A percentile compares a stretch with the other conserved stretches of the same genome.
phyloP scores from a whole-genome alignment of 2,113 vertebrate species.

The Zapus hudsonius region DNA sequence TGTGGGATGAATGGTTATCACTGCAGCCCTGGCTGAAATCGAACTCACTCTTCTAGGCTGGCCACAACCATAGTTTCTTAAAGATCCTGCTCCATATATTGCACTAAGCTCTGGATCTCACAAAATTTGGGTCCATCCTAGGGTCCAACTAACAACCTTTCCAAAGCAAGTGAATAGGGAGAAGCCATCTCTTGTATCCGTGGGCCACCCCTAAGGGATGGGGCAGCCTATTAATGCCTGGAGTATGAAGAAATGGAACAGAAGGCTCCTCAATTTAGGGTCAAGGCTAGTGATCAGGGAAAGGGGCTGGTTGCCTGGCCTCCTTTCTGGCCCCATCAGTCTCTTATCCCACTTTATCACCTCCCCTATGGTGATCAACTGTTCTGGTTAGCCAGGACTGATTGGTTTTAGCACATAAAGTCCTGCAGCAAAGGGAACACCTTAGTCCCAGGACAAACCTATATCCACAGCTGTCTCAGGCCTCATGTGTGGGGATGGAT shows the following conservation, averaged over 20 bases:
- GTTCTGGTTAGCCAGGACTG: neutral
- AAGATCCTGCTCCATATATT: neutral
- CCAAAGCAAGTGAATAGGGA: neutral
- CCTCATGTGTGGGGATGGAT: neutral
- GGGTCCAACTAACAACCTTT: neutral
- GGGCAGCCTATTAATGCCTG: neutral
- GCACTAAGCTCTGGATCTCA: neutral
- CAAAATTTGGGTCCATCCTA: conserved; percentile 7
- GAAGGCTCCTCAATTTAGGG: neutral
- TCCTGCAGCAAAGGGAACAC: neutral
- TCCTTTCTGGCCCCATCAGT: neutral
- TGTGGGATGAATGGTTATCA: too few species aligned
- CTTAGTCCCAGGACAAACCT: neutral
- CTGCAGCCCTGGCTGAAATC: neutral
- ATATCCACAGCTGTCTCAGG: neutral
- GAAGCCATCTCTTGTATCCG: neutral
- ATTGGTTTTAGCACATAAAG: neutral
- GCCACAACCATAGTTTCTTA: conserved; percentile 11
- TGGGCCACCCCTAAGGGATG: neutral
- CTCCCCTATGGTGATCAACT: neutral
- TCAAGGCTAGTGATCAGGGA: neutral
- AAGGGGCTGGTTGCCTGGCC: neutral
- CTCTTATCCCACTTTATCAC: neutral
- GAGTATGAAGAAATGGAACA: neutral
- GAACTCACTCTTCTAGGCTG: neutral